Evolutionary conservation across 2,797 vertebrate species (phyloP).

Genomic region (Notoglanidium macrostoma): DNA sequence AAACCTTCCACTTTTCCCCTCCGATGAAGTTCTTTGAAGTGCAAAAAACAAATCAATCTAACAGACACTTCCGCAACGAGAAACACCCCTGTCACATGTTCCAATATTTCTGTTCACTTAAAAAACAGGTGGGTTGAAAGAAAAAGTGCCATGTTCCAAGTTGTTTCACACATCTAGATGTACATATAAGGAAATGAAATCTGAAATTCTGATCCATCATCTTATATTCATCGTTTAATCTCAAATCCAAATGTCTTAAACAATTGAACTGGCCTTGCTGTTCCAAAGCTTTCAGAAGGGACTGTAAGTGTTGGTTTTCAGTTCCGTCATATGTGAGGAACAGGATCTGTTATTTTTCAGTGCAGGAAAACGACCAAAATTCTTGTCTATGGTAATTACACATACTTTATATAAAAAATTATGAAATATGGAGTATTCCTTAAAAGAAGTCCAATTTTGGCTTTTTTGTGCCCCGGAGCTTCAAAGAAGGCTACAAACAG

Average conservation of each 20-base stretch:
- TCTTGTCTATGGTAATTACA: neutral
- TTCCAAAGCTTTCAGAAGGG: too few relatives aligned
- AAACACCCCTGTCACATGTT: neutral
- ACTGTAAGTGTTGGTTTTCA: neutral
- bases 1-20: neutral
- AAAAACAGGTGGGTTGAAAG: neutral
- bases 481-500: neutral
- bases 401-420: neutral
- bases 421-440: neutral
- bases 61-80: neutral
- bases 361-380: neutral
- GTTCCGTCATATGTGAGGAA: neutral
- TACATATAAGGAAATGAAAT: neutral
- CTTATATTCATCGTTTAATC: neutral
- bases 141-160: neutral
- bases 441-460: neutral
- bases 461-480: neutral
- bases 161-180: neutral
- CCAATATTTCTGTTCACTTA: neutral
- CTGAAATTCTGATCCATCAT: neutral
- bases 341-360: neutral
- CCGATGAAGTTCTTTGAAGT: neutral
- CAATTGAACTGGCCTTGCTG: neutral
- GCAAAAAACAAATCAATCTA: neutral
- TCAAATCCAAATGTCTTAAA: neutral